Percentiles rank a stretch among this genome's conserved stretches.
phyloP scores from a whole-genome alignment of 2,113 vertebrate species.

The Boleophthalmus pectinirostris region DNA sequence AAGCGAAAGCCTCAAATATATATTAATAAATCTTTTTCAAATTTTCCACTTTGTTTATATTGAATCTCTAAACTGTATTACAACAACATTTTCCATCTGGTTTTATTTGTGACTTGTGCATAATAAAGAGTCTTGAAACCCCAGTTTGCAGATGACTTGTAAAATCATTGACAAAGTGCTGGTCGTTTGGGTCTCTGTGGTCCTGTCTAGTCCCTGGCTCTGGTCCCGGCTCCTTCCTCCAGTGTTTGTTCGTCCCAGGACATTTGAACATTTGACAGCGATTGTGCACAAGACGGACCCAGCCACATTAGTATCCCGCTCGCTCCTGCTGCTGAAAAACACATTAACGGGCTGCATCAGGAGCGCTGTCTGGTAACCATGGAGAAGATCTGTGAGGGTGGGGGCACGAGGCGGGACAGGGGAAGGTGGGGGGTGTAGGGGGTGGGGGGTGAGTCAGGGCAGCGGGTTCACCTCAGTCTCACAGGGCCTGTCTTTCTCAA shows the following conservation, averaged over 20 bases:
- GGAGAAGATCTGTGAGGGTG: constrained; percentile 65
- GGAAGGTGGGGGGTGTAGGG: constrained; percentile 12
- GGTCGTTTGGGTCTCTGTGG: constrained; percentile 33
- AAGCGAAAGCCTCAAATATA: no score
- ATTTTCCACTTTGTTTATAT: background rate
- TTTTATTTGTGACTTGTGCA: constrained; percentile 1
- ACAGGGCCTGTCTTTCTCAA: constrained; percentile 66
- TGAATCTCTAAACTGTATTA: background rate
- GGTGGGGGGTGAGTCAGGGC: constrained; percentile 58
- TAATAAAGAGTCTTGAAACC: background rate
- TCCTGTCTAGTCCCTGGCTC: constrained; percentile 41
- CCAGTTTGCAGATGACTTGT: constrained; percentile 1
- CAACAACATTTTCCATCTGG: background rate
- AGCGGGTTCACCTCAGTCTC: constrained; percentile 67
- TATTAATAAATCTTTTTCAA: background rate
- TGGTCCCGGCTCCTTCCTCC: constrained; percentile 21
- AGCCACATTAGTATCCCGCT: constrained; percentile 78
- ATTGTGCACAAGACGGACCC: constrained; percentile 73
- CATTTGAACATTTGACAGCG: constrained; percentile 73
- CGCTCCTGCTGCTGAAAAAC: constrained; percentile 73
- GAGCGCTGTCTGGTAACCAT: constrained; percentile 79
- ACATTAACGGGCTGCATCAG: constrained; percentile 76
- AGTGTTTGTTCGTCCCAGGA: constrained; percentile 70
- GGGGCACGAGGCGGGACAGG: constrained; percentile 6
- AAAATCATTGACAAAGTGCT: constrained; percentile 19